A percentile compares a stretch with the other conserved stretches of the same genome.
These are phyloP conservation scores for Gallinago jamesoni DNA, from an alignment of 2,113 vertebrate species.

Conservation along the genomic window DNA sequence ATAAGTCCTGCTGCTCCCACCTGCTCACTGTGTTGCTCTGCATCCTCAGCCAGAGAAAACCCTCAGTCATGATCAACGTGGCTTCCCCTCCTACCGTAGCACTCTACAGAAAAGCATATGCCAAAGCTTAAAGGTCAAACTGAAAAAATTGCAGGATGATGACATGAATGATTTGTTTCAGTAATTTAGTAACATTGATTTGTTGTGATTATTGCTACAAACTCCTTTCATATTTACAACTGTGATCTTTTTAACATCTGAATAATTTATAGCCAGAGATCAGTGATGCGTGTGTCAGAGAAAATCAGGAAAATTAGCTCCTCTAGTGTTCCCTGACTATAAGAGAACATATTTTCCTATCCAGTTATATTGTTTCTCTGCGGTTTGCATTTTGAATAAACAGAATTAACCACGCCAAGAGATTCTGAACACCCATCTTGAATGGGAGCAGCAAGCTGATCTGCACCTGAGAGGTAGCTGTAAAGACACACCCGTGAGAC, in stretches of 20 bases:
- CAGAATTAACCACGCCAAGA: neutral
- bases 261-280: constrained; percentile 20
- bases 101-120: neutral
- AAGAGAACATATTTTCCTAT: neutral
- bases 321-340: neutral
- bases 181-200: constrained; percentile 2
- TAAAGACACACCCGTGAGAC: neutral
- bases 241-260: constrained; percentile 17
- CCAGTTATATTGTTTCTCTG: neutral
- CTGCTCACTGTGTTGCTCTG: neutral
- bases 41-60: neutral
- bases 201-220: constrained; percentile 38
- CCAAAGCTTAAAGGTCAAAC: constrained; percentile 32
- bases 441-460: neutral
- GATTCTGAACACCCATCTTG: neutral
- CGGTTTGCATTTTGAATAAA: neutral
- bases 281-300: neutral
- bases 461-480: neutral
- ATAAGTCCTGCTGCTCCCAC: neutral
- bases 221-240: constrained; percentile 17
- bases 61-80: fast-evolving
- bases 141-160: neutral
- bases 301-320: constrained; percentile 24
- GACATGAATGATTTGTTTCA: constrained; percentile 10
- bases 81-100: neutral